Conservation (phyloP, 1,140 invertebrate species). For the Popillia japonica region DNA sequence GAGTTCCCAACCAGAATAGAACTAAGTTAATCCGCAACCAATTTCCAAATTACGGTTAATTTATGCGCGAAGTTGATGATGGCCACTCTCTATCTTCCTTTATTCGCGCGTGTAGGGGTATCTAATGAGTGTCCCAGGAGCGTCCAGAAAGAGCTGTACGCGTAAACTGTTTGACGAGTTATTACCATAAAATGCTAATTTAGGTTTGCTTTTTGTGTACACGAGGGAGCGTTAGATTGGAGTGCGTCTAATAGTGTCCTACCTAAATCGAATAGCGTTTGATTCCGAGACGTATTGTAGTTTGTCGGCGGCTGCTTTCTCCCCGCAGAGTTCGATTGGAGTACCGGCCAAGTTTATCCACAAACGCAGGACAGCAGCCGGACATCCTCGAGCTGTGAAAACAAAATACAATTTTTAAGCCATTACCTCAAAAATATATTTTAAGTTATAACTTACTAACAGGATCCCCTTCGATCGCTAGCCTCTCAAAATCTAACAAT, state of each 20-base stretch:
- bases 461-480: conserved; percentile 89
- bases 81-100: background rate
- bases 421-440: background rate
- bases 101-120: background rate
- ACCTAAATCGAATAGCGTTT: conserved; percentile 84
- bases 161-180: conserved; percentile 4
- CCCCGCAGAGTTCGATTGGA: conserved; percentile 89
- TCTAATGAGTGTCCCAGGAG: background rate
- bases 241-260: background rate
- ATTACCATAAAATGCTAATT: conserved; percentile 16
- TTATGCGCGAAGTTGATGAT: background rate
- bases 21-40: background rate
- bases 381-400: conserved; percentile 82
- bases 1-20: background rate
- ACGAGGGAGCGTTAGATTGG: background rate
- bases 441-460: conserved; percentile 77
- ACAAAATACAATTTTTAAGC: background rate
- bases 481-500: conserved; percentile 86
- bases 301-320: conserved; percentile 74
- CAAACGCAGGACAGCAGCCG: conserved; percentile 86
- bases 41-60: background rate
- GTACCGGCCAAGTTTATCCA: conserved; percentile 79
- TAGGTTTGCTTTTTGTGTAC: background rate
- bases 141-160: background rate
- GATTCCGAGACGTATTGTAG: conserved; percentile 87